These are phyloP conservation scores for Gambusia yucatana DNA, from an alignment of 2,797 vertebrate genomes.

Conservation along the genomic window DNA sequence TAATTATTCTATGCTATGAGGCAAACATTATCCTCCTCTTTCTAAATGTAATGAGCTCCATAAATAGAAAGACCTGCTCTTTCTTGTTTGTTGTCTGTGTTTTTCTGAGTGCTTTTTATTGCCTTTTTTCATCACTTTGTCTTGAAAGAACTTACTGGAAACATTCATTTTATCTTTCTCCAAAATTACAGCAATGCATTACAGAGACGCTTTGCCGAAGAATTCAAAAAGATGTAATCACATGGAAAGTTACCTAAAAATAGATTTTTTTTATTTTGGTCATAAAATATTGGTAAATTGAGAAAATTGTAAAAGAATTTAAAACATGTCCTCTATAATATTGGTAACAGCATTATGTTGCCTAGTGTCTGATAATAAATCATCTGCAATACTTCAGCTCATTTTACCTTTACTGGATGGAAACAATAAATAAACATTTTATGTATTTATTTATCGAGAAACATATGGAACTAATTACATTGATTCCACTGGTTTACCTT, in stretches of 20 bases:
- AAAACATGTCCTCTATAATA: neutral
- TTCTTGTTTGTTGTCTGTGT: neutral
- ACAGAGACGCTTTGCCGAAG: conserved; percentile 9
- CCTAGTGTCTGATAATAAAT: neutral
- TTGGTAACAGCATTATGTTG: neutral
- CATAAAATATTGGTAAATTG: neutral
- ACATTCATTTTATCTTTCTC: neutral
- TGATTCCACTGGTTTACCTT: neutral
- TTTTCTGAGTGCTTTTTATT: neutral
- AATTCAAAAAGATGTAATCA: conserved; percentile 15
- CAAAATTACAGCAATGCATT: neutral
- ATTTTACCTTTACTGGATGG: neutral
- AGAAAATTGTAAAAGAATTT: neutral
- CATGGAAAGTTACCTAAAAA: neutral
- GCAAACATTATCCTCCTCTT: conserved; percentile 4
- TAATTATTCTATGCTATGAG: neutral
- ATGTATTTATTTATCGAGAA: neutral
- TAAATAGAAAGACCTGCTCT: conserved; percentile 17
- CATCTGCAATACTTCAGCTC: neutral
- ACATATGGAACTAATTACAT: neutral
- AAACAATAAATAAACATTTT: neutral
- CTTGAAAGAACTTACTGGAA: neutral
- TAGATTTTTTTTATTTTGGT: neutral
- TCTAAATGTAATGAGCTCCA: conserved; percentile 1
- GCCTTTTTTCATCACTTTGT: conserved; percentile 5